Percentiles rank a stretch among this genome's conserved stretches.
phyloP scores from a whole-genome alignment of 1,140 invertebrate genomes.

The Halotydeus destructor region DNA sequence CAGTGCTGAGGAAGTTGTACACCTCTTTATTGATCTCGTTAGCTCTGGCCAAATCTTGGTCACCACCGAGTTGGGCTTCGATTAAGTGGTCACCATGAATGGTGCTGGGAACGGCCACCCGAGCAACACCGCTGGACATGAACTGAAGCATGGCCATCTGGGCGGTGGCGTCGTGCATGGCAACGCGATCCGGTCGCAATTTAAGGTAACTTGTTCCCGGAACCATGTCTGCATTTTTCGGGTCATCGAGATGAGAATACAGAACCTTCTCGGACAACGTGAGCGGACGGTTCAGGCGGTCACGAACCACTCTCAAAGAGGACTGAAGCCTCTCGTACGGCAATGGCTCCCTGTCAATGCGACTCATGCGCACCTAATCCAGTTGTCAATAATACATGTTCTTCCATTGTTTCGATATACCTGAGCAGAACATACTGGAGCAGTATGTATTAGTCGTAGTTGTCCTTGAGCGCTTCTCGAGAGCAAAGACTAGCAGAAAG shows the following conservation, averaged over 20 bases:
- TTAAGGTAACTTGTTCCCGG: conserved; percentile 78
- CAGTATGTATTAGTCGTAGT: too few relatives aligned
- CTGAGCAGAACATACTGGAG: too few relatives aligned
- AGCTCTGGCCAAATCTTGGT: conserved; percentile 71
- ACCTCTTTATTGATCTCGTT: conserved; percentile 93
- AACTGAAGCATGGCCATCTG: conserved; percentile 99
- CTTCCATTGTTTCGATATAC: too few relatives aligned
- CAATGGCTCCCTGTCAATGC: conserved; percentile 59
- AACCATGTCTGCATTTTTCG: conserved; percentile 56
- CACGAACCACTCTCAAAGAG: conserved; percentile 62
- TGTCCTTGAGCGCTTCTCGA: too few relatives aligned
- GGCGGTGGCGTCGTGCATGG: conserved; percentile 99
- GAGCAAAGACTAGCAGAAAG: too few relatives aligned
- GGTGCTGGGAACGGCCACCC: conserved; percentile 88
- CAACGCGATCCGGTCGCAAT: conserved; percentile 85
- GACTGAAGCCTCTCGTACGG: conserved; percentile 75
- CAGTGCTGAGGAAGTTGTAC: conserved; percentile 80
- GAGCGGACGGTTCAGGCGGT: conserved; percentile 72
- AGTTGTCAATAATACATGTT: too few relatives aligned
- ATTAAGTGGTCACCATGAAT: conserved; percentile 99
- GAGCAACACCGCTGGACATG: conserved; percentile 83
- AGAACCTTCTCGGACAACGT: conserved; percentile 93
- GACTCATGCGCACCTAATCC: conserved; percentile 81
- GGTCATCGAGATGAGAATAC: conserved; percentile 93
- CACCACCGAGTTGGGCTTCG: conserved; percentile 78